Conservation (phyloP, 2,888 invertebrate species). For the Acleris emargana region DNA sequence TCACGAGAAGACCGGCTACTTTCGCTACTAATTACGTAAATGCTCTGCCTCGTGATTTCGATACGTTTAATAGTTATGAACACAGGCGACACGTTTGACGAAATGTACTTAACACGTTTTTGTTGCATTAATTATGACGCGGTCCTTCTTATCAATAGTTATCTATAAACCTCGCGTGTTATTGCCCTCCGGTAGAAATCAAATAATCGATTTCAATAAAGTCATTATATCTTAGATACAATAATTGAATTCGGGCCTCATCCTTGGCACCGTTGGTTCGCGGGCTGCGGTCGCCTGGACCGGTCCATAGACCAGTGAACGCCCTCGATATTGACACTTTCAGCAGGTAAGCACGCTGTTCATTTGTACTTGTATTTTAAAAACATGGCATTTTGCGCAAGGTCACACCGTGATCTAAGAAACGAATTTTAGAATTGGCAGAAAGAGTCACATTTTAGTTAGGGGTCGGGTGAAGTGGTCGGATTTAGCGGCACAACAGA, state of each 20-base stretch:
- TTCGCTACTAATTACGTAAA: conserved; percentile 49
- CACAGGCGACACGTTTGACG: not conserved
- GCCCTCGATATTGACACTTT: conserved; percentile 69
- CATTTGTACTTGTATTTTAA: conserved; percentile 26
- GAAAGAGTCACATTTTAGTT: conserved; percentile 60
- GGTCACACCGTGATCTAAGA: conserved; percentile 50
- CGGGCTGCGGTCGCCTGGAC: conserved; percentile 52
- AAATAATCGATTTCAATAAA: conserved; percentile 43
- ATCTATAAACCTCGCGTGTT: conserved; percentile 54
- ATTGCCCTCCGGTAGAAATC: conserved; percentile 49
- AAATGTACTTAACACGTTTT: conserved; percentile 7
- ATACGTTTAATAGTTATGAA: not conserved
- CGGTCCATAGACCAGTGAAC: conserved; percentile 76
- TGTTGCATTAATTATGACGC: conserved; percentile 5
- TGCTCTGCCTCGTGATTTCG: conserved; percentile 34
- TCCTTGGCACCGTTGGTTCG: conserved; percentile 60
- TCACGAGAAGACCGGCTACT: conserved; percentile 46
- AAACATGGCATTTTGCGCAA: conserved; percentile 24
- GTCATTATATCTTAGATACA: conserved; percentile 40
- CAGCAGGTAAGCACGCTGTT: conserved; percentile 27
- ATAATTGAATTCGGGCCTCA: conserved; percentile 51
- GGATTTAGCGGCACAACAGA: conserved; percentile 54
- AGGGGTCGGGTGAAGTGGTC: conserved; percentile 53
- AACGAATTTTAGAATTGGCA: conserved; percentile 35
- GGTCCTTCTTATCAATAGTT: conserved; percentile 58